Percentiles rank a stretch among this genome's conserved stretches.
These are phyloP conservation scores for Scolopax rusticola DNA, from an alignment of 2,797 vertebrate species.

Conservation along the genomic window DNA sequence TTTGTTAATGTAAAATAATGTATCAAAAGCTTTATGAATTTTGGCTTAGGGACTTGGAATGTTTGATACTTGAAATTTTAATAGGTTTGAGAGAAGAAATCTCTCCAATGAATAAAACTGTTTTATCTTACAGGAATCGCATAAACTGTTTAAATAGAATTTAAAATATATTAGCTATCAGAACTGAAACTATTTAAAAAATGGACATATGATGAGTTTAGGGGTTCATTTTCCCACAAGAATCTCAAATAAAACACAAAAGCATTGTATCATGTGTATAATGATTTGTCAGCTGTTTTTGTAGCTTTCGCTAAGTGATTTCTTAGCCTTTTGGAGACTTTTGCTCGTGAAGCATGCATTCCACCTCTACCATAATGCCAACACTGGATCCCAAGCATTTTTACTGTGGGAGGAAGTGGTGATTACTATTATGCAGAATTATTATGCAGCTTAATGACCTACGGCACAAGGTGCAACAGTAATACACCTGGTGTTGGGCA, in stretches of 20 bases:
- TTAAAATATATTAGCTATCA: background rate
- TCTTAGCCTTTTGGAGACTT: background rate
- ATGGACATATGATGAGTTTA: background rate
- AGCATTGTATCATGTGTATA: background rate
- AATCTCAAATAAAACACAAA: background rate
- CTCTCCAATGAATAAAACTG: background rate
- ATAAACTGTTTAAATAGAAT: constrained; percentile 35
- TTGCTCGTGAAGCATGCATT: background rate
- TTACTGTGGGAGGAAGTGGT: background rate
- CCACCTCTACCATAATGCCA: background rate
- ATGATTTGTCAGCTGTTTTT: background rate
- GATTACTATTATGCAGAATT: background rate
- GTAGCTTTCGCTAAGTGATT: background rate
- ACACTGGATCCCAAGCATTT: background rate
- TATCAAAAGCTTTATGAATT: constrained; percentile 22
- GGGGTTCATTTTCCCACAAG: background rate
- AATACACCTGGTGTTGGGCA: background rate
- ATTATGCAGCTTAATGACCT: background rate
- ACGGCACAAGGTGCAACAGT: background rate
- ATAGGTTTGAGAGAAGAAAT: constrained; percentile 7
- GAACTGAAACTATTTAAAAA: background rate
- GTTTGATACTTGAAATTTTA: constrained; percentile 25
- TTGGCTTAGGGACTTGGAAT: background rate
- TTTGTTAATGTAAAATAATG: constrained; percentile 30
- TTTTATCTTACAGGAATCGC: constrained; percentile 19